phyloP scores from a whole-genome alignment of 2,888 invertebrate genomes.

The Papilio gigon region DNA sequence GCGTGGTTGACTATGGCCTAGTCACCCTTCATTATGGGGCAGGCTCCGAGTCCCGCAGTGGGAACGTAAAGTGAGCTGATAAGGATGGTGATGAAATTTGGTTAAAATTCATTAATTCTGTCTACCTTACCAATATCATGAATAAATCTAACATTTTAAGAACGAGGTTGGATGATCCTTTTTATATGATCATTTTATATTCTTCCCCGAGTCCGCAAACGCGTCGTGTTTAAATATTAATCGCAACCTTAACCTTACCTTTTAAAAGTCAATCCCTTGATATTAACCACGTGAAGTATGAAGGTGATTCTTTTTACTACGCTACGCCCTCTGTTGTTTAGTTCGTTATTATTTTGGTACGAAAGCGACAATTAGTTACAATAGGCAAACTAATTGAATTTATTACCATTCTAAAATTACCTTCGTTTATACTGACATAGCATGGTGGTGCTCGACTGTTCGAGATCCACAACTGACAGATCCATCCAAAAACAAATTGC shows the following conservation, averaged over 20 bases:
- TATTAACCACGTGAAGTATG: too few relatives aligned
- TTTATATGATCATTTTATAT: background rate
- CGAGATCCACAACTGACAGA: too few relatives aligned
- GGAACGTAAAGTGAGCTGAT: too few relatives aligned
- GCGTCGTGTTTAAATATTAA: constrained; percentile 4
- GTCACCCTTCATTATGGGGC: too few relatives aligned
- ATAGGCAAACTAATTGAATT: background rate
- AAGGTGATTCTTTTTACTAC: background rate
- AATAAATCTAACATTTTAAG: background rate
- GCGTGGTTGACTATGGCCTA: too few relatives aligned
- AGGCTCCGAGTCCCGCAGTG: too few relatives aligned
- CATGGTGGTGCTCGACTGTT: too few relatives aligned
- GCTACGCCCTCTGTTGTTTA: background rate
- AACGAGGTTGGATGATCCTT: background rate
- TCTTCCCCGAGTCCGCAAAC: background rate
- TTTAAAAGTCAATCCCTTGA: background rate
- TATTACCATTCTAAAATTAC: background rate
- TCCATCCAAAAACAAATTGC: too few relatives aligned
- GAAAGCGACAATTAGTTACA: constrained; percentile 1
- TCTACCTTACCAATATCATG: background rate
- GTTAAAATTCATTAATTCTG: background rate
- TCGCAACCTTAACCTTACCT: too few relatives aligned
- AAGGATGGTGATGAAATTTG: too few relatives aligned
- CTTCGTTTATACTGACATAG: background rate
- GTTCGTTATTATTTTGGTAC: too few relatives aligned